Evolutionary conservation across 2,888 invertebrate species (phyloP), one percentile per base, ranked within the genome.

Genomic region (Mesopsocus fuscifrons): DNA sequence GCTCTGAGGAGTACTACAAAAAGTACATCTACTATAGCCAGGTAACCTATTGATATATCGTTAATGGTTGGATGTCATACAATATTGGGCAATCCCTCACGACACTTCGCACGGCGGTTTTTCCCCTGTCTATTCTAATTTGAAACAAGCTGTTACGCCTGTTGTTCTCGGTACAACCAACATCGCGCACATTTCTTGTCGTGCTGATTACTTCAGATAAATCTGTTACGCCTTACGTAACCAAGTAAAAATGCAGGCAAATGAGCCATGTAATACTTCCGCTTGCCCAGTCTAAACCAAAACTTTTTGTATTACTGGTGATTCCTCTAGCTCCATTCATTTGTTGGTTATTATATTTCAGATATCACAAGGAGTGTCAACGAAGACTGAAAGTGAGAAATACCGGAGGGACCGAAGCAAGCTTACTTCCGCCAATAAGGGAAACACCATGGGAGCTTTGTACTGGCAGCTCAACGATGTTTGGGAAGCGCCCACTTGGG

Each of bases 401-500:
- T 88, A 88, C 59, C 68, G 85, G 26, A 74, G 77, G 52, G 67
- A 62, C 49, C 60, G 59, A 48, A 66, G 64, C 42, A 55, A 52
- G 32, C 43, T 68, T 6, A 59, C 65, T 49, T 54, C 55, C 16
- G 47, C 57, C n/a, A 73, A 74, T 1, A 60, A 68, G 52, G 81
- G 81, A 3, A 57, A 66, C 47, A 97, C 94, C 0, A 95, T 94
- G 92, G 97, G 97, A 1, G 89, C 94, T 1, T 65, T 98, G 43
- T 98, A 92, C 60, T 98, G 97, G 97, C 97, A 98, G 61, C 63
- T 97, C 9, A 95, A 97, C 58, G 95, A 97, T 59, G 83, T 95
- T 23, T 97, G 97, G 97, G 82, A 87, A 53, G 94, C 88, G 1
- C 92, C 95, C 0, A 84, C 92, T 0, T 97, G 97, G 97, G 77